Percentiles rank a stretch among this genome's conserved stretches.
These are phyloP conservation scores for Aphelenchoides avenae DNA, from an alignment of 1,140 invertebrate species.

Conservation along the genomic window DNA sequence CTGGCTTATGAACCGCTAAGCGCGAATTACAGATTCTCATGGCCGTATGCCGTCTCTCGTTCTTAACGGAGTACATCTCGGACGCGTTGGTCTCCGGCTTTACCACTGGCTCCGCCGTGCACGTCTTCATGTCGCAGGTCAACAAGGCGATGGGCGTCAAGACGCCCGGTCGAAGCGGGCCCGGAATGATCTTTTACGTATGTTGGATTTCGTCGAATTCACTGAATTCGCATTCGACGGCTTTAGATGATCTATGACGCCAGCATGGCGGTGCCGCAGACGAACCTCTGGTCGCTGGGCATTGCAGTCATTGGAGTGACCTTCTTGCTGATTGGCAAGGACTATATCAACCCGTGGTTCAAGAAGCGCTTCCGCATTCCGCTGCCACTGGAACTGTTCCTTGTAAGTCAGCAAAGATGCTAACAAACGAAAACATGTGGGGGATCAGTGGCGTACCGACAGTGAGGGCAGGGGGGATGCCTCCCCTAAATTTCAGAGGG, in stretches of 20 bases:
- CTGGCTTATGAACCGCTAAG: constrained; percentile 3
- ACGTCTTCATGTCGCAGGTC: constrained; percentile 54
- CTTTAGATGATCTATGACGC: constrained; percentile 57
- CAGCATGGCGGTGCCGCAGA: constrained; percentile 57
- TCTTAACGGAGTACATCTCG: constrained; percentile 55
- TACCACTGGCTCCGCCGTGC: constrained; percentile 55
- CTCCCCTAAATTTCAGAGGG: too few relatives aligned
- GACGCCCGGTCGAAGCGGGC: constrained; percentile 39
- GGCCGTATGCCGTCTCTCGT: constrained; percentile 52
- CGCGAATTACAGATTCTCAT: constrained; percentile 49
- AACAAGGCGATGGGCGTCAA: constrained; percentile 56
- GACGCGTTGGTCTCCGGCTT: constrained; percentile 57
- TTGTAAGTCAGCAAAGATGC: constrained; percentile 50
- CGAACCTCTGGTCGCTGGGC: constrained; percentile 61
- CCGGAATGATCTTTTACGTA: constrained; percentile 50
- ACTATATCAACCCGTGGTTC: constrained; percentile 62
- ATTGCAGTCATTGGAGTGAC: constrained; percentile 60
- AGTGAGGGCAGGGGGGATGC: too few relatives aligned
- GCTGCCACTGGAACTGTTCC: constrained; percentile 62
- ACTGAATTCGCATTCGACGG: constrained; percentile 1
- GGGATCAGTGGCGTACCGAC: too few relatives aligned
- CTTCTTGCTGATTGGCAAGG: constrained; percentile 60
- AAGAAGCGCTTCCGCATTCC: constrained; percentile 62
- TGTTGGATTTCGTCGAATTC: constrained; percentile 9
- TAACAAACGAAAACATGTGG: too few relatives aligned